Base-by-base conservation (phyloP, 2,797 vertebrate species). In the Myripristis murdjan region DNA sequence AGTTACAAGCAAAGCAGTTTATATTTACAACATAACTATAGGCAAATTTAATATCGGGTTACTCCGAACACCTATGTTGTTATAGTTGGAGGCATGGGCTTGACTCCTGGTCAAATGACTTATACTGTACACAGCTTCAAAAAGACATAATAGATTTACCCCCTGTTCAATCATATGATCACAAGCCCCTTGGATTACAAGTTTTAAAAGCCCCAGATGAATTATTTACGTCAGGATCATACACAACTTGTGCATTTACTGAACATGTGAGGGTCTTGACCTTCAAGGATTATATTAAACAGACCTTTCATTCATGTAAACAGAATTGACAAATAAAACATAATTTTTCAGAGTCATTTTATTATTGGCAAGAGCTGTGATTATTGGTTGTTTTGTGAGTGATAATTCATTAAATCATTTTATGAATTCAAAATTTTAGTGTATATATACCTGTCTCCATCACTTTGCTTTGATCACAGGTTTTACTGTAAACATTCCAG, bases 121-220 rank as follows among this genome's bases (percentile, higher is more conserved):
- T 23, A 49, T 26, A 31, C 15, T 70, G 37, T 5, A 18, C 18
- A 14, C 37, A 46, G 48, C 49, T n/a, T 24, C 22, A 39, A 9
- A 46, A 35, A 26, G 31, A 24, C 41, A 37, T 51, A 41, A 59
- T 61, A 89, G 84, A 78, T 81, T 89, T 91, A 89, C 86, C 91
- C 88, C 86, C 83, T 90, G 16, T 88, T n/a, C n/a, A n/a, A n/a
- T n/a, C n/a, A n/a, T n/a, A n/a, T n/a, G n/a, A n/a, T n/a, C n/a
- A n/a, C 26, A 6, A 28, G 2, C 6, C 26, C 26, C 6, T 2
- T 6, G 6, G 28, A 5, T 31, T 6, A 4, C 28, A 31, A 31
- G 28, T 31, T 31, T 31, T 6, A 5, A 31, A 31, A 31, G 5
- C 4, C 9, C 33, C 10, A 35, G 11, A 35, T 35, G 9, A 35